Evolutionary conservation across 2,888 invertebrate species (phyloP), one percentile per base, ranked within the genome.

Genomic region (Thereva nobilitata): DNA sequence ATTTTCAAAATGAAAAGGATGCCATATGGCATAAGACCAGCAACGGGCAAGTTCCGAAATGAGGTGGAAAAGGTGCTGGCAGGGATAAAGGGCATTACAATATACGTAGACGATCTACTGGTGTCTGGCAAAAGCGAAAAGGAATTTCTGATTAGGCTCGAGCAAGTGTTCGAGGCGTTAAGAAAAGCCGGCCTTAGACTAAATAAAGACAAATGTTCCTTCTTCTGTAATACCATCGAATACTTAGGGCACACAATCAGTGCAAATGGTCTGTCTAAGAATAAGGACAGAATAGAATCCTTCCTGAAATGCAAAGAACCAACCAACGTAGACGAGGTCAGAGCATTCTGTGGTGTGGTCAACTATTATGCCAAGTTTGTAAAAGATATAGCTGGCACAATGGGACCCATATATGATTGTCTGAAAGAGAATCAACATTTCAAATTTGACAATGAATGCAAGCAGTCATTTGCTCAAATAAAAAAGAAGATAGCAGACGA

Each of bases 331-430:
- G 55, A 61, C 34, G 47, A 67, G 61, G 12, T 67, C 9, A 59
- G 55, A n/a, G 73, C 74, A 4, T 77, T 76, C 65, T 49, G 73
- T 4, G 78, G 78, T 0, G 71, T 77, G 67, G 70, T 76, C 0
- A 78, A 78, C 70, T 80, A 77, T 70, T 79, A 79, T 67, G 71
- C 73, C 3, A 75, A 73, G 66, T 80, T 79, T 72, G 71, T 77
- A 1, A 71, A 72, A 10, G 72, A 72, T 34, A 70, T 76, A 38
- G 56, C 76, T 4, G 56, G 66, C 1, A 73, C 74, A 41, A 70
- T 75, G 56, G 69, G 70, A n/a, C 78, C 78, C 1, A 65, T 78
- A 34, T 74, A 78, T 68, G 53, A 69, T 4, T 68, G 50, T 34
- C 76, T 10, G 63, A 75, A 8, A 57, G 49, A 66, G 55, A 9